Percentiles rank a stretch among this genome's conserved stretches.
These are phyloP conservation scores for Serilophus lunatus DNA, from an alignment of 2,113 vertebrate species.

Conservation along the genomic window DNA sequence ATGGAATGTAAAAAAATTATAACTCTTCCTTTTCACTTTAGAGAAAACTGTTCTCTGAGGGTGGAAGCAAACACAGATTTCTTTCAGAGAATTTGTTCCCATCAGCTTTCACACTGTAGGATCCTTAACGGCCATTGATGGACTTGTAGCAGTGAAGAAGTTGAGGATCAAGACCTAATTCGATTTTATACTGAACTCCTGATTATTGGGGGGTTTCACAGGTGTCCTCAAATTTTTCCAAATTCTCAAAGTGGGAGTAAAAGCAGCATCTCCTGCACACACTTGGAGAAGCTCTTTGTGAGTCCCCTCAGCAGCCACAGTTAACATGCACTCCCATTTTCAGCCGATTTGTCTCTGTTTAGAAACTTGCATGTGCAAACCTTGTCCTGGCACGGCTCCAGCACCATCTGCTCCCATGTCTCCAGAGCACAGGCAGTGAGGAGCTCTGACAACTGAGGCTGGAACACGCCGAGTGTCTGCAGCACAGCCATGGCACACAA, in stretches of 20 bases:
- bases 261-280: background rate
- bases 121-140: background rate
- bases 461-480: fast-evolving
- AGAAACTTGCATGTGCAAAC: background rate
- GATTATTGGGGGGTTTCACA: background rate
- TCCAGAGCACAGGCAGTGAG: background rate
- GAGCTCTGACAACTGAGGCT: background rate
- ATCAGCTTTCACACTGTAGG: background rate
- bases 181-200: background rate
- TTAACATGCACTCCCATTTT: background rate
- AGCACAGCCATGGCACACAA: background rate
- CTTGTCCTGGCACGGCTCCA: background rate
- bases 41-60: background rate
- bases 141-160: background rate
- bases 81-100: background rate
- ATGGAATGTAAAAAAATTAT: fast-evolving
- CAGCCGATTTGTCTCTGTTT: background rate
- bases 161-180: background rate
- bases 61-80: background rate
- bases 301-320: background rate
- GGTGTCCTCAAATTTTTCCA: fast-evolving
- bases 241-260: background rate
- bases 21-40: background rate
- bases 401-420: background rate
- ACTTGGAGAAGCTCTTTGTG: background rate